Conservation (phyloP, 1,140 invertebrate genomes). For the Microplitis demolitor region DNA sequence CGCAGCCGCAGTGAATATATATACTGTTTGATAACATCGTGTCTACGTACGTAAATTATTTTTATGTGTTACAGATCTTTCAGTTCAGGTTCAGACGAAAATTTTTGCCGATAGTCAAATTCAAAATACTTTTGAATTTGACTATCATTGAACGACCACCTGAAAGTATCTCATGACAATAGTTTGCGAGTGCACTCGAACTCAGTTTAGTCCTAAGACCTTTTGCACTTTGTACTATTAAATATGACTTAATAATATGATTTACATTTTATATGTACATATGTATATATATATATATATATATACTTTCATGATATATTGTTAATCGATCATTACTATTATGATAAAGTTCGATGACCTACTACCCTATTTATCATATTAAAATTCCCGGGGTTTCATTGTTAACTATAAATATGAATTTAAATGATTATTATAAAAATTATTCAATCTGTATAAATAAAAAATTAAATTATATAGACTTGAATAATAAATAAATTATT, state of each 20-base stretch:
- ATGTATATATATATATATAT: slow-evolving; percentile 11
- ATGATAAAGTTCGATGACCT: slow-evolving; percentile 16
- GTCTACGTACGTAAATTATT: too few species aligned
- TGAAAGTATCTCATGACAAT: too few species aligned
- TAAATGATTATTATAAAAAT: not conserved
- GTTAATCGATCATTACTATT: slow-evolving; percentile 28
- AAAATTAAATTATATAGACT: too few species aligned
- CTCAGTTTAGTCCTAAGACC: not conserved
- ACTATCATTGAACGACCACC: too few species aligned
- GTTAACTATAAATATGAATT: not conserved
- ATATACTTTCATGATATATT: slow-evolving; percentile 27
- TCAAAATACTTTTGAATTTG: too few species aligned
- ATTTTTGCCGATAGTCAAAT: too few species aligned
- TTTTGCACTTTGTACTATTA: not conserved
- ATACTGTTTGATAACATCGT: too few species aligned
- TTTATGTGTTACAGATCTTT: too few species aligned
- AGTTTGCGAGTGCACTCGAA: not conserved
- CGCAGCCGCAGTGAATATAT: too few species aligned
- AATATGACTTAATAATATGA: not conserved
- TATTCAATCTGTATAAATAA: too few species aligned
- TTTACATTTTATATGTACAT: not conserved
- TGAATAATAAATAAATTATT: too few species aligned
- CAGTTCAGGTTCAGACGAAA: too few species aligned
- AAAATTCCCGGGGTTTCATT: not conserved
- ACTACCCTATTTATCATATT: not conserved